These are phyloP conservation scores for Petrolisthes cinctipes DNA, from an alignment of 2,888 invertebrate genomes.

Conservation along the genomic window DNA sequence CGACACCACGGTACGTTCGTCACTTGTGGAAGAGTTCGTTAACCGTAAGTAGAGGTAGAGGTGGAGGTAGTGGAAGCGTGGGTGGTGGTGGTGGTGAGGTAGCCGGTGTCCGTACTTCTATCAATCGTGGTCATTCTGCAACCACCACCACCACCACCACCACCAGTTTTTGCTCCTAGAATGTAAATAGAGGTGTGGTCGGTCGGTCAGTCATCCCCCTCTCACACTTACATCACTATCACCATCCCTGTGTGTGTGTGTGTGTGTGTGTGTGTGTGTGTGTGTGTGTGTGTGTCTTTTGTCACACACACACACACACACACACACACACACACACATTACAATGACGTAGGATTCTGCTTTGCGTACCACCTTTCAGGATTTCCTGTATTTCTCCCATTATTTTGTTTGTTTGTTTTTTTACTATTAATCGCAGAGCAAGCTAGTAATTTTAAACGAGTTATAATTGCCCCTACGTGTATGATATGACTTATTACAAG, in stretches of 20 bases:
- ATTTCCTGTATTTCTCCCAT: too few relatives aligned
- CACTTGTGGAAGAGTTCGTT: too few relatives aligned
- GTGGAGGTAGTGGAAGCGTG: background rate
- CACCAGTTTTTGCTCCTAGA: background rate
- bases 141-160: slow-evolving; percentile 1
- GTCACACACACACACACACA: too few relatives aligned
- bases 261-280: background rate
- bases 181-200: background rate
- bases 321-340: too few relatives aligned
- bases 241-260: background rate
- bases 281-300: background rate
- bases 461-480: too few relatives aligned
- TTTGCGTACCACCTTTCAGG: too few relatives aligned
- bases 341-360: background rate
- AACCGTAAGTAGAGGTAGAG: too few relatives aligned
- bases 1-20: too few relatives aligned
- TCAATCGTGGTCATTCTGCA: background rate
- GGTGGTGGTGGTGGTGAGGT: background rate
- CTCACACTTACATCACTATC: background rate
- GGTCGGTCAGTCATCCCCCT: background rate
- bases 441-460: too few relatives aligned
- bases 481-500: too few relatives aligned
- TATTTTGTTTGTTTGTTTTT: too few relatives aligned
- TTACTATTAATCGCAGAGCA: too few relatives aligned
- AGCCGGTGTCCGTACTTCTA: background rate